phyloP scores from a whole-genome alignment of 2,888 invertebrate species.

The Hedychridium roseum region DNA sequence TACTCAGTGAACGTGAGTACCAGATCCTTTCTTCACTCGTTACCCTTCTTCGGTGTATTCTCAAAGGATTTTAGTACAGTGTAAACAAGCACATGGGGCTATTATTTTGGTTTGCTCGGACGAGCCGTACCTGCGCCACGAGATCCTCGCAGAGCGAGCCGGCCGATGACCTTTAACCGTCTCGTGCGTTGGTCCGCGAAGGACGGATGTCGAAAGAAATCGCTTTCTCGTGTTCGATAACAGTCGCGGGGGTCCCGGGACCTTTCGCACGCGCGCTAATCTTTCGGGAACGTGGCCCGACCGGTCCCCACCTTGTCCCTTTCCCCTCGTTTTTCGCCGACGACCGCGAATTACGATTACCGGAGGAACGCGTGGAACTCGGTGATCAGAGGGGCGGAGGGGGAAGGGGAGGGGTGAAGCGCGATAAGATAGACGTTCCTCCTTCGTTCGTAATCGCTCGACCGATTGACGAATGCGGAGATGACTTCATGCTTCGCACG shows the following conservation, averaged over 20 bases:
- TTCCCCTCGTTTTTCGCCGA: background rate
- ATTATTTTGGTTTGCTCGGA: too few species aligned
- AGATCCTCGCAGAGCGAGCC: too few species aligned
- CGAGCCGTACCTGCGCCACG: too few species aligned
- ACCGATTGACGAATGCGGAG: slow-evolving; percentile 21
- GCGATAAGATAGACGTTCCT: background rate
- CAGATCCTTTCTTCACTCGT: too few species aligned
- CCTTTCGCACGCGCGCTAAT: slow-evolving; percentile 24
- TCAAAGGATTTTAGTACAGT: too few species aligned
- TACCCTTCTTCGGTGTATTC: too few species aligned
- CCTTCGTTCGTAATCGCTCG: background rate
- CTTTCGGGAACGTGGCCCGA: too few species aligned
- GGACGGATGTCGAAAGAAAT: slow-evolving; percentile 3
- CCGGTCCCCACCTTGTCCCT: too few species aligned
- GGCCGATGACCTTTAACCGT: too few species aligned
- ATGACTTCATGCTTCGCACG: slow-evolving; percentile 36
- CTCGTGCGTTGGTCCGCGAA: too few species aligned
- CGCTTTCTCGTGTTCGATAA: slow-evolving; percentile 14
- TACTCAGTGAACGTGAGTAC: too few species aligned
- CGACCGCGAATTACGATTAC: background rate
- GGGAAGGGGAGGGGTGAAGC: background rate
- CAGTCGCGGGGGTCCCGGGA: slow-evolving; percentile 9
- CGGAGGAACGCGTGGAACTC: background rate
- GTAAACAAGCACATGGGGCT: too few species aligned
- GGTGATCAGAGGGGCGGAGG: background rate